Evolutionary conservation across 2,797 vertebrate genomes (phyloP).

Genomic region (Acanthis flammea): DNA sequence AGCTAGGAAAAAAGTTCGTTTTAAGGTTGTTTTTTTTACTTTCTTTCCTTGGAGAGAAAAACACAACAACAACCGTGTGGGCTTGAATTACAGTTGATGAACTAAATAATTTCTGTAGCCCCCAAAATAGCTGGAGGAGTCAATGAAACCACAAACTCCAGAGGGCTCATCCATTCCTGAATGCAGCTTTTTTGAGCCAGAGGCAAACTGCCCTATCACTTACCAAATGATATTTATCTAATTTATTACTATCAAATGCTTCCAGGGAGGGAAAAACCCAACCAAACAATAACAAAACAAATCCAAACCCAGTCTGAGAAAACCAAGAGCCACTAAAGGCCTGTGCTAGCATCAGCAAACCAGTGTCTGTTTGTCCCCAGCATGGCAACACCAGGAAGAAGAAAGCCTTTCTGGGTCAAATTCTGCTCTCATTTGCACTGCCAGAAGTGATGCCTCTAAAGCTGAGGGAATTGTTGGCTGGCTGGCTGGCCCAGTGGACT

Average conservation of each 20-base stretch:
- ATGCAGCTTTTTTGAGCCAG: background rate
- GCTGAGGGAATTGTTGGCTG: conserved; percentile 49
- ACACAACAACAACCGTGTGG: background rate
- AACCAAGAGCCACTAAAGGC: background rate
- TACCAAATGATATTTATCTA: conserved; percentile 19
- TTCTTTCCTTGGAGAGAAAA: background rate
- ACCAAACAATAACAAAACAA: fast-evolving
- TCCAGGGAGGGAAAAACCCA: background rate
- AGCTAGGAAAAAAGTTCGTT: background rate
- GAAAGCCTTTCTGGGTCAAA: background rate
- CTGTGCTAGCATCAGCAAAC: background rate
- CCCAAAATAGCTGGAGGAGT: conserved; percentile 30
- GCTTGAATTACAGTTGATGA: conserved; percentile 24
- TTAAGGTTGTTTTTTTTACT: background rate
- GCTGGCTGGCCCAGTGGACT: background rate
- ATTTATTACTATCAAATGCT: conserved; percentile 24
- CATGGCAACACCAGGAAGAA: fast-evolving
- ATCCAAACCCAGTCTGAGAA: background rate
- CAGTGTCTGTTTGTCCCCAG: background rate
- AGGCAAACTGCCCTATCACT: background rate
- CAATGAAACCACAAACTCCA: conserved; percentile 21
- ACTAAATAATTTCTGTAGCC: conserved; percentile 27
- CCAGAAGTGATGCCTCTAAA: background rate
- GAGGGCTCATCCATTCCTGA: background rate
- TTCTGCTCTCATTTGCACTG: background rate